Evolutionary conservation across 2,888 invertebrate genomes (phyloP), one percentile per base, ranked within the genome.

Genomic region (Melanostoma mellinum): DNA sequence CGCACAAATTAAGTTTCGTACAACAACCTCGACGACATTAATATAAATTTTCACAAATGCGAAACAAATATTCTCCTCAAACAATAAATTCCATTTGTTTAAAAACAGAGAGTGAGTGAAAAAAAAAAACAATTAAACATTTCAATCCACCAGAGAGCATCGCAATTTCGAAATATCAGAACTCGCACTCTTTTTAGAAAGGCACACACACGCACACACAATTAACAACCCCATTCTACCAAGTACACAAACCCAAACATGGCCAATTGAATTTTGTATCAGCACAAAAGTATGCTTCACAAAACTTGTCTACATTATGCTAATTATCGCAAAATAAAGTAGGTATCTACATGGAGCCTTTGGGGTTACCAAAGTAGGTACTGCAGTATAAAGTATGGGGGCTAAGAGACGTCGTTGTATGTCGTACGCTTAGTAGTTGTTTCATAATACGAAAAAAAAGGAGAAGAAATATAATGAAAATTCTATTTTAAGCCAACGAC

Each of bases 281-380:
- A 60, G 30, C 55, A 67, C 53, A 67, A 76, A 73, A 67, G 58
- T 81, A 8, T 44, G 50, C 58, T 56, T 50, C 72, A 82, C 50
- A 73, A 68, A 69, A 82, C 77, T 77, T 77, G 77, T 73, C 63
- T 74, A 82, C 77, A 77, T 69, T 77, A 77, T 73, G 77, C 73
- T 82, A 73, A 82, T 77, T 82, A 77, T 72, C 52, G 32, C 56
- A 40, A 46, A 38, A 71, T 56, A 52, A 60, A 35, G 5, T 67
- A 71, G 42, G 50, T 55, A 52, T 40, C 44, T 40, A 50, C 61
- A 68, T 58, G 48, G 38, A 63, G 68, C 74, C 68, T 74, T 61
- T 36, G 48, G 79, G 79, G 36, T 35, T 42, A 61, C 42, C 52
- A 44, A 65, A 65, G 63, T 42, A 72, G 20, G 38, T 50, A 60